Conservation (phyloP, 2,113 vertebrate genomes). For the Boleophthalmus pectinirostris region DNA sequence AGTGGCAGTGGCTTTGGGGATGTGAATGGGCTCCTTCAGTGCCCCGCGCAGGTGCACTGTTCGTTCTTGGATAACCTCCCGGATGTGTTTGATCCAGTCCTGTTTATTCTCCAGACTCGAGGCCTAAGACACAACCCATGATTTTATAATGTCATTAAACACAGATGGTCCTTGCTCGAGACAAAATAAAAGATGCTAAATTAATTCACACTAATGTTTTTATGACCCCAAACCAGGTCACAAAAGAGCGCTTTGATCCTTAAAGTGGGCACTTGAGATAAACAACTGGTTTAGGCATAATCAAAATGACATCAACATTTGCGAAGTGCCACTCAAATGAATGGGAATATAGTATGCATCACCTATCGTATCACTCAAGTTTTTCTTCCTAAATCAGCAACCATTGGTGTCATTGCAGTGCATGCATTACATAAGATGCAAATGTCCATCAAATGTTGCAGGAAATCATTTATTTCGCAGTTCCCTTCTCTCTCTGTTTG, state of each 20-base stretch:
- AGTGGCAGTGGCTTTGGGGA: constrained; percentile 90
- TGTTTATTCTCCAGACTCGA: constrained; percentile 99
- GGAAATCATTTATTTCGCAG: neutral
- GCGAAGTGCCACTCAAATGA: neutral
- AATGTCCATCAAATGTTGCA: constrained; percentile 29
- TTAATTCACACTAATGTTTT: constrained; percentile 12
- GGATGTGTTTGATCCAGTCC: constrained; percentile 99
- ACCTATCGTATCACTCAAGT: neutral
- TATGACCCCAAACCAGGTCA: constrained; percentile 18
- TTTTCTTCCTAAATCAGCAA: constrained; percentile 51
- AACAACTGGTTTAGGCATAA: constrained; percentile 11
- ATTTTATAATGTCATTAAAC: neutral
- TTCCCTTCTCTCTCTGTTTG: constrained; percentile 1
- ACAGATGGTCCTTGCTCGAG: neutral
- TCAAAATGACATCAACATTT: constrained; percentile 2
- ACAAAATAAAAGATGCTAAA: neutral
- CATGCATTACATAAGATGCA: constrained; percentile 38
- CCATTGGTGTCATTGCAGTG: constrained; percentile 17
- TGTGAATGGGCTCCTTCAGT: constrained; percentile 97
- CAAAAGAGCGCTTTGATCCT: constrained; percentile 22
- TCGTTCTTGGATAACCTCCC: constrained; percentile 97
- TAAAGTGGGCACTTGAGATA: constrained; percentile 16
- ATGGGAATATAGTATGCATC: constrained; percentile 20
- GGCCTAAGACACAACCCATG: constrained; percentile 75
- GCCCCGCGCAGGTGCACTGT: constrained; percentile 96